Percentiles rank a stretch among this genome's conserved stretches.
Evolutionary conservation across 2,888 invertebrate genomes (phyloP).

Genomic region (Acrobasis suavella): DNA sequence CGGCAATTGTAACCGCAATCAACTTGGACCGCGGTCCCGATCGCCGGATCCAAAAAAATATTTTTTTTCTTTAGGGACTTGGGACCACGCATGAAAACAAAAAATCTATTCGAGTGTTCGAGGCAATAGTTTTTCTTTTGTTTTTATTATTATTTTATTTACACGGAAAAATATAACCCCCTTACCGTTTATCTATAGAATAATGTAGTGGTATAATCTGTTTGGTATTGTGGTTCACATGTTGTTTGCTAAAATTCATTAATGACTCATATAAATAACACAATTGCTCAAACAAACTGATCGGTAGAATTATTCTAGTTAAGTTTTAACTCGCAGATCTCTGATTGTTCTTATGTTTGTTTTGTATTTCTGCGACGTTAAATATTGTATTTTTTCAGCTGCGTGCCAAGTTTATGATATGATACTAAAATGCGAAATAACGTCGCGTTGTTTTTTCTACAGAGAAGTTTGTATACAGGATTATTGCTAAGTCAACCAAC

Average conservation of each 20-base stretch:
- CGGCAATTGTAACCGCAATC: too few species aligned
- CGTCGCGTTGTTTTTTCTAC: neutral
- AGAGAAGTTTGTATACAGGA: neutral
- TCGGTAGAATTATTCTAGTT: neutral
- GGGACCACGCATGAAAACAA: too few species aligned
- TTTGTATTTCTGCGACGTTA: neutral
- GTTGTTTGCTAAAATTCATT: neutral
- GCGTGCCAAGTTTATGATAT: neutral
- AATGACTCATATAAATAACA: slow-evolving; percentile 1
- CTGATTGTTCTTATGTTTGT: slow-evolving; percentile 3
- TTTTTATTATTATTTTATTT: too few species aligned
- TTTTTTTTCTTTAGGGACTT: too few species aligned
- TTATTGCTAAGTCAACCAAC: too few species aligned
- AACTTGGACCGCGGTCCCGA: too few species aligned
- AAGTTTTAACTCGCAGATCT: neutral
- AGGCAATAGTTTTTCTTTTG: too few species aligned
- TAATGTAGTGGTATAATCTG: too few species aligned
- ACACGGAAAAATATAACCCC: too few species aligned
- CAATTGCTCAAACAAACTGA: slow-evolving; percentile 8
- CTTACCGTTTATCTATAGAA: too few species aligned
- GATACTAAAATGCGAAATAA: neutral
- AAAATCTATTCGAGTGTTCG: too few species aligned
- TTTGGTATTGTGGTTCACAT: neutral
- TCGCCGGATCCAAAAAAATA: too few species aligned
- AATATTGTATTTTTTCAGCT: neutral